Base-by-base conservation (phyloP, 1,140 invertebrate genomes). In the Drosophila gunungcola region DNA sequence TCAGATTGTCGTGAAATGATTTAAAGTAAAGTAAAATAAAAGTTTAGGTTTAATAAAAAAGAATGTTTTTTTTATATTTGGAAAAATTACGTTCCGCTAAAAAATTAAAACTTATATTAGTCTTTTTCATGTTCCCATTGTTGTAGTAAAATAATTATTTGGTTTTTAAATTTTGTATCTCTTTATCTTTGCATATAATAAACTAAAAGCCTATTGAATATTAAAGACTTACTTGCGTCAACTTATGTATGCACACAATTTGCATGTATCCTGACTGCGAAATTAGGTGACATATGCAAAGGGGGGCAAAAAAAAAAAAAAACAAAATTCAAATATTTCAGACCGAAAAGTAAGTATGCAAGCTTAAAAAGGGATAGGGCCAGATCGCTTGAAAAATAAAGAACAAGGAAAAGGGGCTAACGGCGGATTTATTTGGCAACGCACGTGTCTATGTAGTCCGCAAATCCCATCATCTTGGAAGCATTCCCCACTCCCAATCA, bases 271-370 rank as follows among this genome's bases (percentile, higher is more conserved):
- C 60, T 62, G 60, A 62, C 60, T 62, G 54, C 38, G 27, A 27
- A 42, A 62, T 62, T 58, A 58, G 60, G 53, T 27, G 57, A 55
- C 57, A 29, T 53, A 39, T 38, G 27, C 58, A 10, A 13, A 21
- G 42, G 34, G 16, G 16, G 16, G 16, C 16, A 21, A 21, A 21
- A 21, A 21, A 39, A 55, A 42, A 51, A 12, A 74, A 84, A 85
- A 80, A 70, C 65, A 77, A 83, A 85, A 80, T 85, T 73, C 80
- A 80, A 83, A 84, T 80, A 76, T 80, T 68, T 73, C 60, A 75
- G 64, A 55, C 68, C 74, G 55, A 53, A 80, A 80, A 79, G 79
- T 80, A 80, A 80, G 70, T 72, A 80, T 80, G 64, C 77, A 60
- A 75, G 54, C 57, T 32, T 54, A 53, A 55, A 69, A 49, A 58